Base-by-base conservation (phyloP, 2,113 vertebrate genomes). In the Lagenorhynchus albirostris region DNA sequence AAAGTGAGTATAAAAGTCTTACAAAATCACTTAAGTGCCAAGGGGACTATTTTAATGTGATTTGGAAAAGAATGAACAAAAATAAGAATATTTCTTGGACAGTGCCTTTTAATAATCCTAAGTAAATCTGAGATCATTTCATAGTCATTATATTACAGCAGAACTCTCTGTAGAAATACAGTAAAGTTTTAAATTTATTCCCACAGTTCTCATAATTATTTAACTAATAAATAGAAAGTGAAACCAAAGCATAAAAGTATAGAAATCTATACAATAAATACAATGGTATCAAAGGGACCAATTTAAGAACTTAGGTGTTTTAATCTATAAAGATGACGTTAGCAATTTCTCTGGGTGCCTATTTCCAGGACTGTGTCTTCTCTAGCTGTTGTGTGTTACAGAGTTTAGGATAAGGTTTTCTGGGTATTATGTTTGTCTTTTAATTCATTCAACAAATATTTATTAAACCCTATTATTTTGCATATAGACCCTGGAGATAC, bases 221-320 rank as follows among this genome's bases (percentile, higher is more conserved):
- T 96, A 91, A 96, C 85, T 94, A 95, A 77, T 92, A 96, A 93
- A 38, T 73, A 91, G 68, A 96, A 94, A 92, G 41, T 94, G n/a
- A 92, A 81, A 79, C 23, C 68, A 89, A 87, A 88, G 15, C 44
- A 87, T 89, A 63, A 93, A 89, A 79, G 41, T 60, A 84, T 60
- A 93, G 41, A 93, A 96, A 92, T 67, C 41, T 26, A 91, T 29
- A 91, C 8, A 91, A 79, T 89, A 95, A 82, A 88, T 58, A 73
- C 68, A 80, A 89, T 44, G 62, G 84, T 70, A 94, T 58, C 53
- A 89, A 90, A 96, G 36, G 44, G 41, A 94, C 55, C 23, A 70
- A 82, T 95, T 96, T 90, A 95, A 89, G 36, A 93, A 97, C 14
- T 70, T 3, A 23, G 8, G 7, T 55, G 2, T 62, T 85, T 53